phyloP scores from a whole-genome alignment of 2,113 vertebrate species.

The Australoheros scitulus region DNA sequence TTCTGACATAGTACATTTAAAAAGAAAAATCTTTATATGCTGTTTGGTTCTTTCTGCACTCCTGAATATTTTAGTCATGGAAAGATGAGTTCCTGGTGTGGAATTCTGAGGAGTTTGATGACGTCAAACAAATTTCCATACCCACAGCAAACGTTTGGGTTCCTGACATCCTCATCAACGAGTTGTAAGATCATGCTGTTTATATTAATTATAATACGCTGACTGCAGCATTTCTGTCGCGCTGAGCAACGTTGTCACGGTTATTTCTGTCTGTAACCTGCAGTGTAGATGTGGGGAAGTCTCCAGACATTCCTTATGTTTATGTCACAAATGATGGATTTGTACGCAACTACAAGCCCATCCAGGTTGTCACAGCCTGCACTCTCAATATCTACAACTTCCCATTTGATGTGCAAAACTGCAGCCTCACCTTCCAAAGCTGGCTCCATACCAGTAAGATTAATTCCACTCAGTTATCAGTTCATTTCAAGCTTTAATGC shows the following conservation, averaged over 20 bases:
- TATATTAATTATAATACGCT: rapidly evolving
- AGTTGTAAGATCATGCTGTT: slow-evolving; percentile 87
- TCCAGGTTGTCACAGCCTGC: slow-evolving; percentile 95
- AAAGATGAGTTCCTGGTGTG: slow-evolving; percentile 93
- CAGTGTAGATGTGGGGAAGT: slow-evolving; percentile 96
- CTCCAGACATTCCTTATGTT: slow-evolving; percentile 92
- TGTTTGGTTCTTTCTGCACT: background rate
- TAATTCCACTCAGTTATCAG: background rate
- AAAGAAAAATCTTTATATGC: background rate
- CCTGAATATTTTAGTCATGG: slow-evolving; percentile 84
- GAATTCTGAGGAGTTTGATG: slow-evolving; percentile 89
- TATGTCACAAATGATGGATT: slow-evolving; percentile 86
- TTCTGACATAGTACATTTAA: background rate
- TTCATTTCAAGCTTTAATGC: background rate
- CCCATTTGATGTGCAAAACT: slow-evolving; percentile 97
- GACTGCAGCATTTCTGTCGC: rapidly evolving
- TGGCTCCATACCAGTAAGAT: slow-evolving; percentile 95
- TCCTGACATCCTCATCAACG: slow-evolving; percentile 97
- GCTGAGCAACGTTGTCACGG: background rate
- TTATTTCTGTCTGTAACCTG: background rate
- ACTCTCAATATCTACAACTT: slow-evolving; percentile 98
- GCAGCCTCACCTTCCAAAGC: slow-evolving; percentile 96
- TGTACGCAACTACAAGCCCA: slow-evolving; percentile 95
- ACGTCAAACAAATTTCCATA: slow-evolving; percentile 89
- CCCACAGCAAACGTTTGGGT: slow-evolving; percentile 91